Conservation (phyloP, 1,140 invertebrate genomes). For the Tetraneura akinire region DNA sequence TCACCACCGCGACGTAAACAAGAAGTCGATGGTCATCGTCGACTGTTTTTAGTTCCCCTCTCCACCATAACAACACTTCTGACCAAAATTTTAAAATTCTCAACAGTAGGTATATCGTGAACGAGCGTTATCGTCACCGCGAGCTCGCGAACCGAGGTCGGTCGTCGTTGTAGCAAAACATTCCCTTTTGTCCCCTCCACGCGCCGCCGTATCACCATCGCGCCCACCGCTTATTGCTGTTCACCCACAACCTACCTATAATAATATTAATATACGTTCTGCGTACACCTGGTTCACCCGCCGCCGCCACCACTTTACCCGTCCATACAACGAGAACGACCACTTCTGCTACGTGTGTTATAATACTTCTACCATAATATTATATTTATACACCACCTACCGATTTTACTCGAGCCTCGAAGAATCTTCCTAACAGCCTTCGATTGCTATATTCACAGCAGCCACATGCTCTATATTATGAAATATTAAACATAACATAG, state of each 20-base stretch:
- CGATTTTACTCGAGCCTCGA: not conserved
- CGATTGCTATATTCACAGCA: not conserved
- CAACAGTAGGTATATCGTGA: not conserved
- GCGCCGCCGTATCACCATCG: not conserved
- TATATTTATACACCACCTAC: conserved; percentile 19
- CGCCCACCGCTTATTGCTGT: not conserved
- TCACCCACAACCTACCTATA: conserved; percentile 17
- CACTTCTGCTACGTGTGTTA: not conserved
- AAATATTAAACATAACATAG: not conserved
- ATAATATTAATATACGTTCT: not conserved
- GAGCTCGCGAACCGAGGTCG: conserved; percentile 23
- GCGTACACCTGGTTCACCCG: conserved; percentile 23
- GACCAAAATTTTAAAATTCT: not conserved
- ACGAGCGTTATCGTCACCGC: not conserved
- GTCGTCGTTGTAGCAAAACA: conserved; percentile 11
- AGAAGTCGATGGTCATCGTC: no score
- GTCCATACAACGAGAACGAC: not conserved
- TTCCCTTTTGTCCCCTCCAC: not conserved
- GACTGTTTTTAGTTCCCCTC: no score
- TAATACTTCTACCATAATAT: not conserved
- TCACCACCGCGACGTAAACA: no score
- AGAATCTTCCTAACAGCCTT: conserved; percentile 17
- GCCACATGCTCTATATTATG: not conserved
- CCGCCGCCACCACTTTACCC: not conserved
- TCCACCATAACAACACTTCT: not conserved